Evolutionary conservation across 1,140 invertebrate genomes (phyloP), one percentile per base, ranked within the genome.

Genomic region (Drosophila tristis): DNA sequence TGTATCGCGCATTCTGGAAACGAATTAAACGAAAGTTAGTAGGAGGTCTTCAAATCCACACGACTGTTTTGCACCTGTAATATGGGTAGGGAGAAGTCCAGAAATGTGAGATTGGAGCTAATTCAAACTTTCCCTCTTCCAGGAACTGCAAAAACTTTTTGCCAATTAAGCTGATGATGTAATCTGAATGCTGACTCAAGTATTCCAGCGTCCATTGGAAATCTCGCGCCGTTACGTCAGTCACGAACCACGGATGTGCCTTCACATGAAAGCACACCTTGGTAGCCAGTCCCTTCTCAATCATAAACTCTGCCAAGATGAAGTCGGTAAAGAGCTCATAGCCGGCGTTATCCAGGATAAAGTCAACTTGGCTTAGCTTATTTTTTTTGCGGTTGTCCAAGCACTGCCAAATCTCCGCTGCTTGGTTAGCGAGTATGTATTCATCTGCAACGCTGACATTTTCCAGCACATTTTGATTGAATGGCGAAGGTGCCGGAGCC

Each of bases 201-300:
- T 91, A 86, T 15, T 94, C 65, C 7, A 96, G 71, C 0, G 94
- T 94, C 95, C 95, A 97, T 68, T 94, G 72, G 53, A 99, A 95
- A 93, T 99, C 98, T 2, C 91, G 79, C 23, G 80, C 76, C 0
- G 95, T 97, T 3, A 96, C 95, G 91, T 99, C 98, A 13, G 98
- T 99, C 0, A 99, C 95, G 92, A 97, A 99, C 98, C 98, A 99
- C 0, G 98, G 98, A 74, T 97, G 95, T 6, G 93, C 93, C 93
- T 99, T 99, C 0, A 96, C 95, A 91, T 99, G 95, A 78, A 99
- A 97, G 61, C 95, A 92, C 25, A 99, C 93, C 92, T 94, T 94
- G 16, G 93, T 91, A 0, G 95, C 95, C 9, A 97, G 92, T 48
- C 94, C 93, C 48, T 94, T 93, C 7, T 93, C 90, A 16, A 96